Base-by-base conservation (phyloP, 2,113 vertebrate genomes). In the Ptilonorhynchus violaceus region DNA sequence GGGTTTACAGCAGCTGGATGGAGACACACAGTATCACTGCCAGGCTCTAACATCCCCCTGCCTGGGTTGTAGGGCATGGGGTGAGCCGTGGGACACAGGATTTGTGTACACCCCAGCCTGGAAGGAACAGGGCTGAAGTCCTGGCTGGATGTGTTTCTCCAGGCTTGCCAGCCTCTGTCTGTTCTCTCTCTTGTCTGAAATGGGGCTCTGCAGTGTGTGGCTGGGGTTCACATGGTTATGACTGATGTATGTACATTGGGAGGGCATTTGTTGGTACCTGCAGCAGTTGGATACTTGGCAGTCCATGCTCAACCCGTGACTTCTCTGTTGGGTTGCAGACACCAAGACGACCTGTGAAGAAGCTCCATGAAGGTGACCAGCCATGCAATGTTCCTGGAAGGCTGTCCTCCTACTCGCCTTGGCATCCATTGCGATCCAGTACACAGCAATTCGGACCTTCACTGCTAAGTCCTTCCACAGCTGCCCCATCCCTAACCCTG, bases 371-470 rank as follows among this genome's bases (percentile, higher is more conserved):
- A 98, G 98, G 98, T 98, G 98, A 98, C 98, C 98, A 99, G 99
- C 98, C 99, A 99, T 99, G 99, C 99, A 99, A 98, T 99, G 99
- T 98, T 99, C 99, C 97, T 99, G 99, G 99, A 99, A 99, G 99
- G 99, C 99, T 97, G 99, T 99, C 98, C 98, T 99, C 97, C 98
- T 99, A 97, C 98, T 99, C 95, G 99, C 99, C 94, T 98, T 99
- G 98, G 99, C 99, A 97, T 99, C 99, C 93, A 99, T 99, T 39
- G 99, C 99, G 85, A 99, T 99, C 97, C 99, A 99, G 97, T 99
- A 99, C 98, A 99, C 99, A 15, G 99, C 99, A 93, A 99, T 99
- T 97, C 99, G 99, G 87, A 99, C 99, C 27, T 99, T 99, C 97
- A 99, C 99, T 2, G 99, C 99, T 98, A 99, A 99, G 97, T 99